Base-by-base conservation (phyloP, 2,888 invertebrate species). In the Orthosia gothica region DNA sequence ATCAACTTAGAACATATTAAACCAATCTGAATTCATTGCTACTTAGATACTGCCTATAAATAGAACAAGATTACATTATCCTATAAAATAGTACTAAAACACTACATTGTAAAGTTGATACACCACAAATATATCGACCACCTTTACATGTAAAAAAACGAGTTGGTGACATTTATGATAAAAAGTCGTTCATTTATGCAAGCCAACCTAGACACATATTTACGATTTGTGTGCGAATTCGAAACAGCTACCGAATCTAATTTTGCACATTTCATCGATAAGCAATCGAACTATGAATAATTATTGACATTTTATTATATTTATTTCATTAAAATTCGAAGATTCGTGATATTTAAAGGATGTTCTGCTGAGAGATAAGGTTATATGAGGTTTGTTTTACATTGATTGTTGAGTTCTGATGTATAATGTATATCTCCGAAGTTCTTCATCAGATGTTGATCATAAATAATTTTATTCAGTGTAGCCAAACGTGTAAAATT, bases 231-330 rank as follows among this genome's bases (percentile, higher is more conserved):
- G 61, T 74, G 73, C 47, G 64, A 67, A 66, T 58, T 58, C 65
- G 66, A 74, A 70, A 65, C 73, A 15, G 65, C 76, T 74, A 75
- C 82, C 73, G 72, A 76, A 65, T 74, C 70, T 11, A 68, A 74
- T 83, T 40, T 55, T 45, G 75, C 68, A 81, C 57, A 45, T 64
- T 58, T 50, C 62, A 71, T 70, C 70, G 63, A 85, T 77, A 72
- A 65, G 55, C 70, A 66, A 77, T 74, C 62, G 45, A 71, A 40
- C 32, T 73, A 76, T 82, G 65, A 80, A 85, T 85, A 64, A 68
- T 26, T 3, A 26, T 83, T 68, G 55, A 63, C 18, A 59, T 73
- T 67, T 69, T 63, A 75, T 75, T 74, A 65, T 20, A 26, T 52
- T 50, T 47, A 47, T 40, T 40, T 40, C 49, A 20, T 50, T 54